Percentiles rank a stretch among this genome's conserved stretches.
phyloP scores from a whole-genome alignment of 2,888 invertebrate genomes.

The Euplexia lucipara region DNA sequence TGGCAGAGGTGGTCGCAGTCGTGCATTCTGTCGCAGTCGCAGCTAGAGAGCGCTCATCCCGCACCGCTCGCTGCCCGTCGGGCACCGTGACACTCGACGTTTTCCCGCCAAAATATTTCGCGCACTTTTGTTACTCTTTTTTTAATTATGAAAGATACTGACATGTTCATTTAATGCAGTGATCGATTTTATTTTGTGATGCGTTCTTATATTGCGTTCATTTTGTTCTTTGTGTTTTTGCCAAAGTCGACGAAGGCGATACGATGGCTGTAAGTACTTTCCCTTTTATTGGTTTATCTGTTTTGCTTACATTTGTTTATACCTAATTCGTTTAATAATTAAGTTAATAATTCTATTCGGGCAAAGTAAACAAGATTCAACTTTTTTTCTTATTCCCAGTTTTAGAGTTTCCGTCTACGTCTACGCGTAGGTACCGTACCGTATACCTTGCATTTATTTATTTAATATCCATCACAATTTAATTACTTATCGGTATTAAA shows the following conservation, averaged over 20 bases:
- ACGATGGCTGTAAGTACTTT: slow-evolving; percentile 88
- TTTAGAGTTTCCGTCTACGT: too few species aligned
- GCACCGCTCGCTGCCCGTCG: slow-evolving; percentile 64
- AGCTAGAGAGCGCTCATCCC: slow-evolving; percentile 74
- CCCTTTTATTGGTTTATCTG: slow-evolving; percentile 10
- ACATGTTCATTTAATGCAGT: slow-evolving; percentile 53
- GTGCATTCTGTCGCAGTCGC: slow-evolving; percentile 81
- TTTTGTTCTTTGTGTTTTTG: slow-evolving; percentile 89
- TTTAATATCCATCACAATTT: too few species aligned
- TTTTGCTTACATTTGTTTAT: slow-evolving; percentile 7
- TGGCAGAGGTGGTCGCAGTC: slow-evolving; percentile 72
- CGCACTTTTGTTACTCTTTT: slow-evolving; percentile 53
- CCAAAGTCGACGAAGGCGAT: slow-evolving; percentile 85
- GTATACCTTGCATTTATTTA: too few species aligned
- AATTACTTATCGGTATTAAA: too few species aligned
- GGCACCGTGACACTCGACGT: slow-evolving; percentile 57
- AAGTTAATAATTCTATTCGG: not conserved
- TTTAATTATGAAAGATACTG: slow-evolving; percentile 43
- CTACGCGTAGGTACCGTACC: too few species aligned
- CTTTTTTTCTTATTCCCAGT: not conserved
- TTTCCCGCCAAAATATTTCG: slow-evolving; percentile 85
- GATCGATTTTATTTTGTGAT: slow-evolving; percentile 79
- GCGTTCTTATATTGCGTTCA: slow-evolving; percentile 85
- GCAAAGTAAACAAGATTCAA: not conserved
- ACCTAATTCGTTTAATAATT: too few species aligned